phyloP scores from a whole-genome alignment of 2,888 invertebrate species.

The Athalia circularis region DNA sequence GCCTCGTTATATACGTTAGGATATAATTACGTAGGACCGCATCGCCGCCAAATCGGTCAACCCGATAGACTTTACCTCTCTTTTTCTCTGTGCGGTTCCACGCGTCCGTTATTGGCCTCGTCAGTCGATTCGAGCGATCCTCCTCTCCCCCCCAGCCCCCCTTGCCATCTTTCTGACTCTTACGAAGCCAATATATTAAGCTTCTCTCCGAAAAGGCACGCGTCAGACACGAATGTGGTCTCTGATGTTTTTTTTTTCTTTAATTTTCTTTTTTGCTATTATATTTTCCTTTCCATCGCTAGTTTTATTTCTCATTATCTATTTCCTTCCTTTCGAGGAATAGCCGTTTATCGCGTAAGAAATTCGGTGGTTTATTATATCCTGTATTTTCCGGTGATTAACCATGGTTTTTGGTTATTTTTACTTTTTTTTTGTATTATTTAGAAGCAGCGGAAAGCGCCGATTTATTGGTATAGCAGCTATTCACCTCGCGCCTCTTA shows the following conservation, averaged over 20 bases:
- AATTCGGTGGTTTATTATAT: background rate
- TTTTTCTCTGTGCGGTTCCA: conserved; percentile 44
- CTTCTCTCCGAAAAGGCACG: conserved; percentile 65
- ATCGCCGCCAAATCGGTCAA: conserved; percentile 36
- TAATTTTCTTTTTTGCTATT: background rate
- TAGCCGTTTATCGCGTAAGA: no score
- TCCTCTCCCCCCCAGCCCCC: conserved; percentile 62
- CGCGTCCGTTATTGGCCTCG: conserved; percentile 65
- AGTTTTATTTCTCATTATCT: background rate
- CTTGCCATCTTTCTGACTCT: conserved; percentile 55
- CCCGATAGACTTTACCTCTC: conserved; percentile 17
- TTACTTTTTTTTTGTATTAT: background rate
- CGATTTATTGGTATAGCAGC: background rate
- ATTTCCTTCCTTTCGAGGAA: background rate
- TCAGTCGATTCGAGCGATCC: conserved; percentile 58
- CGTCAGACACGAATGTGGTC: conserved; percentile 30
- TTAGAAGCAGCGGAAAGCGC: no score
- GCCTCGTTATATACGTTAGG: conserved; percentile 21
- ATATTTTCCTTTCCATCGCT: background rate
- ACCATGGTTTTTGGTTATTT: background rate
- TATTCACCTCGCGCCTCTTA: conserved; percentile 17
- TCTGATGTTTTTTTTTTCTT: conserved; percentile 22
- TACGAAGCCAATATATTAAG: conserved; percentile 69
- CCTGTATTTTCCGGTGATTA: background rate
- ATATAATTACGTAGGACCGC: conserved; percentile 41